Evolutionary conservation across 1,140 invertebrate species (phyloP).

Genomic region (roundworm (Caenorhabditis elegans)): DNA sequence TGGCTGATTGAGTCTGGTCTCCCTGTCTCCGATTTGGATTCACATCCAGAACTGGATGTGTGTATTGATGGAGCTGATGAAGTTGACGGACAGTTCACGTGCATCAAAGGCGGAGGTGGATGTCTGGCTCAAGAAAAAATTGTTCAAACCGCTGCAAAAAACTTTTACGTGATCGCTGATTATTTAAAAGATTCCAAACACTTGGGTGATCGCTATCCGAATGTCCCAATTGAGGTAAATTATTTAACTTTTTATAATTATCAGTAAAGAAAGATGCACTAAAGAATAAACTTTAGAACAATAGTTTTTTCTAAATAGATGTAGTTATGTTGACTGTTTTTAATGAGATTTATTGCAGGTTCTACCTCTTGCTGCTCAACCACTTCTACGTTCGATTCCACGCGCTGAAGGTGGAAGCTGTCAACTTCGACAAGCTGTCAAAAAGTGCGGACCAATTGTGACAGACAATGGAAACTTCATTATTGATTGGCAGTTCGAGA

Average conservation of each 20-base stretch:
- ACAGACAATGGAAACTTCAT: constrained; percentile 54
- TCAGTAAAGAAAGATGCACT: not conserved
- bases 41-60: constrained; percentile 49
- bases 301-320: no score
- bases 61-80: constrained; percentile 55
- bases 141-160: constrained; percentile 46
- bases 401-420: constrained; percentile 23
- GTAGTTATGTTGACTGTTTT: no score
- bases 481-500: constrained; percentile 46
- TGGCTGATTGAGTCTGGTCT: constrained; percentile 50
- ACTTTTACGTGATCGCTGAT: constrained; percentile 53
- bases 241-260: not conserved
- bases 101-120: constrained; percentile 54
- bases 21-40: constrained; percentile 47
- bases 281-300: no score
- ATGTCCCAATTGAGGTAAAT: constrained; percentile 47
- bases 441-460: constrained; percentile 51
- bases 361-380: constrained; percentile 37
- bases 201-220: constrained; percentile 48
- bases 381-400: constrained; percentile 28
- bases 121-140: constrained; percentile 52
- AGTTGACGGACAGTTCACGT: constrained; percentile 45
- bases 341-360: no score
- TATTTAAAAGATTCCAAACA: constrained; percentile 42
- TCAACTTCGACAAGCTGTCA: constrained; percentile 40